phyloP scores from a whole-genome alignment of 2,888 invertebrate species.

The Rosalia funebris region DNA sequence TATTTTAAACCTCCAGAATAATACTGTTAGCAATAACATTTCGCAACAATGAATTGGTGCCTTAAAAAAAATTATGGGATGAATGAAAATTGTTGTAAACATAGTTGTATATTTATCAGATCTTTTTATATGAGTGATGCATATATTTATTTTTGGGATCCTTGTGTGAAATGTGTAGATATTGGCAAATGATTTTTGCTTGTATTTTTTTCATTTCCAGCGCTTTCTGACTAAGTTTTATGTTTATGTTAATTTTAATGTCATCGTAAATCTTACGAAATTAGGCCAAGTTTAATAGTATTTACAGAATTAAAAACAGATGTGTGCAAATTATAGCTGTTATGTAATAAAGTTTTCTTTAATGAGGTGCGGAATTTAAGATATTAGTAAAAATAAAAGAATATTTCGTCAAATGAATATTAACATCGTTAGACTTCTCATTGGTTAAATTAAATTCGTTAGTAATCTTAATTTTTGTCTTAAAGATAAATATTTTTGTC shows the following conservation, averaged over 20 bases:
- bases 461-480: too few species aligned
- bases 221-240: too few species aligned
- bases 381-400: too few species aligned
- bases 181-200: too few species aligned
- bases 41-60: neutral
- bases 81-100: neutral
- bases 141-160: too few species aligned
- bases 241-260: neutral
- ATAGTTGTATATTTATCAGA: neutral
- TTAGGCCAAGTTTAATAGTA: neutral
- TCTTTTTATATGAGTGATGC: neutral
- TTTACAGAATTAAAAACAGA: neutral
- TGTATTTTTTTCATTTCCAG: too few species aligned
- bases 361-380: too few species aligned
- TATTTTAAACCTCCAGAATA: neutral
- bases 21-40: neutral
- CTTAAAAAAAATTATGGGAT: neutral
- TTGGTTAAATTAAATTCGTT: too few species aligned
- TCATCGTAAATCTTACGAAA: neutral
- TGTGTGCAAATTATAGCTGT: neutral
- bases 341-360: neutral
- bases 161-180: too few species aligned
- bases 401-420: too few species aligned
- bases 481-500: too few species aligned
- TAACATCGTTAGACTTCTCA: too few species aligned